Base-by-base conservation (phyloP, 1,140 invertebrate species). In the Drosophila dunni region DNA sequence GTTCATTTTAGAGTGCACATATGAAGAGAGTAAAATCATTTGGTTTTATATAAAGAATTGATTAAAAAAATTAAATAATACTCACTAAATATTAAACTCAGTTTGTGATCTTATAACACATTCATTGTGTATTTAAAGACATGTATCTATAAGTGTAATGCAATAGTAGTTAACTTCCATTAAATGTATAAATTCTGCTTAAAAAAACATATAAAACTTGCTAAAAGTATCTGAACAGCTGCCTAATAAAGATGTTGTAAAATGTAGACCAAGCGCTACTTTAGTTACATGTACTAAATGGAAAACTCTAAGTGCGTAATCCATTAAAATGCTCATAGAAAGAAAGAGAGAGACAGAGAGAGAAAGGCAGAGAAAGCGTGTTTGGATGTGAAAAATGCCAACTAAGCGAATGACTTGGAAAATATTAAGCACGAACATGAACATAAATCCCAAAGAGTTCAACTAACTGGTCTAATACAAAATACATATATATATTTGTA, bases 391-490 rank as follows among this genome's bases (percentile, higher is more conserved):
- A 10, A 48, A 60, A 62, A 50, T 34, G 71, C 46, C 34, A 44
- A 29, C 53, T 53, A 57, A 64, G 60, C 51, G 17, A 53, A 67
- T 33, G 54, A 57, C 53, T 67, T 53, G 17, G 56, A 46, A 54
- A 45, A 60, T 56, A 62, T 69, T 74, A 74, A 44, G 65, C 50
- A 50, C 38, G 42, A 44, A 74, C 65, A 74, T 50, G 57, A 48
- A 69, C 65, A 74, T 74, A 74, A 69, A 74, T 74, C 50, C 66
- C 38, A 13, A 42, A 63, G 51, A 56, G 50, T 64, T 63, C 44
- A 53, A 38, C 38, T 64, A 36, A 53, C 24, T 10, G 15, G 36
- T 64, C 50, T 45, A 54, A 64, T 64, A 64, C 62, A 29, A 6
- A 29, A 29, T 4, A 29, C 2, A 20, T 20, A 20, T 20, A 29